phyloP scores from a whole-genome alignment of 2,113 vertebrate genomes.

The Accipiter virgatus region DNA sequence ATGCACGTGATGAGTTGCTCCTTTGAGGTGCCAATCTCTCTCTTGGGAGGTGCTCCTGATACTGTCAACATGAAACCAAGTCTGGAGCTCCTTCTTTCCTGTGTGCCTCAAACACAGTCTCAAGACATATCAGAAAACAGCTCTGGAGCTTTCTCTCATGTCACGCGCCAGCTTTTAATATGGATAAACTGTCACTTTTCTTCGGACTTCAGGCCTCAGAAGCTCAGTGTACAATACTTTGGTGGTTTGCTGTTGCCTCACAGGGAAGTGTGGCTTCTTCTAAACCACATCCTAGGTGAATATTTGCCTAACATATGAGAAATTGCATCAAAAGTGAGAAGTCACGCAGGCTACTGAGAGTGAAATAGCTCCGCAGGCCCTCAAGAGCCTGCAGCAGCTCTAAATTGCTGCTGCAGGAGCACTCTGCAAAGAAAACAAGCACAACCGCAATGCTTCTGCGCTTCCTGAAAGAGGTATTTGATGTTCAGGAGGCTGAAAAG shows the following conservation, averaged over 20 bases:
- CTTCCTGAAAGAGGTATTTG: not conserved
- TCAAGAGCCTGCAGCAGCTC: not conserved
- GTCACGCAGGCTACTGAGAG: not conserved
- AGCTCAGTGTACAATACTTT: not conserved
- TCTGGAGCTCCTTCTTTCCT: not conserved
- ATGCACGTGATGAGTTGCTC: fast-evolving
- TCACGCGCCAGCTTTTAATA: not conserved
- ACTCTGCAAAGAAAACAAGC: not conserved
- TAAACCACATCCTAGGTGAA: not conserved
- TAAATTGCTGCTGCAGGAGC: not conserved
- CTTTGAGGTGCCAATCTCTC: not conserved
- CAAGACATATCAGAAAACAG: not conserved
- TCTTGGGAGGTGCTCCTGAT: not conserved
- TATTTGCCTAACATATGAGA: not conserved
- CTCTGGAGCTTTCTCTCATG: not conserved
- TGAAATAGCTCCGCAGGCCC: not conserved
- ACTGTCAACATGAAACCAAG: not conserved
- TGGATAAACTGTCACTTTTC: not conserved
- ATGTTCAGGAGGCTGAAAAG: not conserved
- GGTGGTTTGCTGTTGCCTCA: not conserved
- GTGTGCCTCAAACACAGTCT: not conserved
- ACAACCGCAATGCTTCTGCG: not conserved
- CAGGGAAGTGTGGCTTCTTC: not conserved
- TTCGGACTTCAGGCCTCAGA: not conserved
- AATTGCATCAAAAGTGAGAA: not conserved